A percentile compares a stretch with the other conserved stretches of the same genome.
Conservation (phyloP, 2,113 vertebrate genomes). For the Toxotes chatareus region DNA sequence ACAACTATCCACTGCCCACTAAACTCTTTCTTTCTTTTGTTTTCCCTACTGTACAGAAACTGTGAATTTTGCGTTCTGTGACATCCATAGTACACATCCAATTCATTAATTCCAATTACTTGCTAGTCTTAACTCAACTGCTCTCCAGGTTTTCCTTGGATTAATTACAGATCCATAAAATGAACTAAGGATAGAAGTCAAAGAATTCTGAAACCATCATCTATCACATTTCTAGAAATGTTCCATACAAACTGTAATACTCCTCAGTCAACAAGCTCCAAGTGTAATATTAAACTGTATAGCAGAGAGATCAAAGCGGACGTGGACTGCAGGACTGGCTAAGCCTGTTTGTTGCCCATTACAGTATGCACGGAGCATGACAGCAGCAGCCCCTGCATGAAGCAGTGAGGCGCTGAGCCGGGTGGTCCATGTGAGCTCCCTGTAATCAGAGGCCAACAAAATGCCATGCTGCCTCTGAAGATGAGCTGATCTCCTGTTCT, state of each 20-base stretch:
- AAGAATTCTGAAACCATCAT: background rate
- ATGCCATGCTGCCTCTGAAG: slow-evolving; percentile 71
- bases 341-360: slow-evolving; percentile 25
- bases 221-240: background rate
- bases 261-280: background rate
- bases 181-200: background rate
- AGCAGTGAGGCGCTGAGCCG: slow-evolving; percentile 25
- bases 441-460: slow-evolving; percentile 66
- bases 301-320: background rate
- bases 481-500: slow-evolving; percentile 63
- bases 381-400: slow-evolving; percentile 41
- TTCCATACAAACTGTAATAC: background rate
- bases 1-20: too few species aligned
- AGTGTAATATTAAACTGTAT: background rate
- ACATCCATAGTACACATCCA: background rate
- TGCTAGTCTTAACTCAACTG: background rate
- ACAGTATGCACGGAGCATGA: slow-evolving; percentile 47
- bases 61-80: too few species aligned
- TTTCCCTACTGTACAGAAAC: too few species aligned
- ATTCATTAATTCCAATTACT: background rate
- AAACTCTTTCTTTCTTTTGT: too few species aligned
- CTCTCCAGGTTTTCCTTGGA: background rate
- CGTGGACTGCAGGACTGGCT: background rate
- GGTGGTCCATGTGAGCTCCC: slow-evolving; percentile 42
- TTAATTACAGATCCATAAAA: background rate